phyloP scores from a whole-genome alignment of 2,888 invertebrate genomes.

The Molanna angustata region DNA sequence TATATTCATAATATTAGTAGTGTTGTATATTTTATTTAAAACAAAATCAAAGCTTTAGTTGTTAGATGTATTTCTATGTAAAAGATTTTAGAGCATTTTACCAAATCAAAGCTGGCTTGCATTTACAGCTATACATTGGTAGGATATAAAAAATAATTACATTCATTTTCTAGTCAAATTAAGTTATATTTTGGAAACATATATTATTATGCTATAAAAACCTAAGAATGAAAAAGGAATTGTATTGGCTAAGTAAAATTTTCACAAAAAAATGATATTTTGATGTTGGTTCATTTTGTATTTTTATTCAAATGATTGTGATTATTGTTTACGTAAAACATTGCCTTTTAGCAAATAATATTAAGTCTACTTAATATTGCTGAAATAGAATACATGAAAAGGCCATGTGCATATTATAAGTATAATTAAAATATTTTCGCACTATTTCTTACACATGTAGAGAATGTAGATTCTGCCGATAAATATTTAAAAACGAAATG shows the following conservation, averaged over 20 bases:
- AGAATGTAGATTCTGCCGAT: background rate
- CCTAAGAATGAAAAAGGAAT: background rate
- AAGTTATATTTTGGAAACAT: background rate
- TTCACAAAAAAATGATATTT: background rate
- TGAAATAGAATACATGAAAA: background rate
- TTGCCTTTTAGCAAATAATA: constrained; percentile 14
- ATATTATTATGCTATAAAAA: background rate
- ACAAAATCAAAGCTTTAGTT: constrained; percentile 6
- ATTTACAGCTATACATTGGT: background rate
- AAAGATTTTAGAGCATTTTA: background rate
- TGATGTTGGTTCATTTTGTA: background rate
- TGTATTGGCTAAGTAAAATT: no score
- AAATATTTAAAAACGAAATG: constrained; percentile 8
- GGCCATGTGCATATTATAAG: constrained; percentile 8
- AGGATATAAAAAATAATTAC: background rate
- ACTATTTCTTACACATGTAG: constrained; percentile 9
- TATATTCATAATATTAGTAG: no score
- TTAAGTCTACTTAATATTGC: constrained; percentile 5
- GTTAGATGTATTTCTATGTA: background rate
- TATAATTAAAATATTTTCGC: constrained; percentile 12
- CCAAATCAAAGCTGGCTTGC: constrained; percentile 1
- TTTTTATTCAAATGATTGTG: background rate
- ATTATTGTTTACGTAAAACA: constrained; percentile 5
- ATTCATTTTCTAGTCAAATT: background rate
- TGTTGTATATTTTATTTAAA: no score